A percentile compares a stretch with the other conserved stretches of the same genome.
Evolutionary conservation across 2,113 vertebrate genomes (phyloP).

Genomic region (Dascyllus trimaculatus): DNA sequence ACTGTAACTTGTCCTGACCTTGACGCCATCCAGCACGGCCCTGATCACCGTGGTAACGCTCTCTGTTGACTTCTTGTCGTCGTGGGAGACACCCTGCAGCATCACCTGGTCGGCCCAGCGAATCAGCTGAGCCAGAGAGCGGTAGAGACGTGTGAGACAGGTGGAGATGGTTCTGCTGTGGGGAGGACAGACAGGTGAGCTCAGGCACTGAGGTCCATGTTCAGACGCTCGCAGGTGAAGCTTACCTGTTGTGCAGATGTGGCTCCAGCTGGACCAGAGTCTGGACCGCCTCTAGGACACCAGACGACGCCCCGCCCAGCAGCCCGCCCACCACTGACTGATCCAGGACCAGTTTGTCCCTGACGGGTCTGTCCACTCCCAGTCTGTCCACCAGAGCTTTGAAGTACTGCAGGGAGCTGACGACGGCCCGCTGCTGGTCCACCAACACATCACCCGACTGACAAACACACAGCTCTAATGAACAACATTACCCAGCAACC

Average conservation of each 20-base stretch:
- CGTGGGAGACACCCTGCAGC: slow-evolving; percentile 88
- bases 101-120: slow-evolving; percentile 94
- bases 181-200: not conserved
- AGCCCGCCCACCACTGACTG: slow-evolving; percentile 87
- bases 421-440: slow-evolving; percentile 92
- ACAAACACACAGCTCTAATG: not conserved
- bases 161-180: slow-evolving; percentile 89
- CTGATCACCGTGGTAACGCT: slow-evolving; percentile 91
- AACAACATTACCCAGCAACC: slow-evolving; percentile 38
- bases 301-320: slow-evolving; percentile 91
- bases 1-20: slow-evolving; percentile 81
- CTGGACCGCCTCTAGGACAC: slow-evolving; percentile 92
- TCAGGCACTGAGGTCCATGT: no score
- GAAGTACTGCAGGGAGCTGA: slow-evolving; percentile 94
- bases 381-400: slow-evolving; percentile 96
- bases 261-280: slow-evolving; percentile 89
- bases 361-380: slow-evolving; percentile 84
- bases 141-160: slow-evolving; percentile 91
- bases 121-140: slow-evolving; percentile 93
- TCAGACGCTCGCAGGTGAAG: not conserved
- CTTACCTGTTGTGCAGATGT: slow-evolving; percentile 89
- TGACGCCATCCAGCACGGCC: slow-evolving; percentile 92
- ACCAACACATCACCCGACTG: slow-evolving; percentile 80
- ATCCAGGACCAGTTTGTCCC: slow-evolving; percentile 91
- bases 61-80: slow-evolving; percentile 88